Evolutionary conservation across 2,797 vertebrate species (phyloP), one percentile per base, ranked within the genome.

Genomic region (Channa striata): DNA sequence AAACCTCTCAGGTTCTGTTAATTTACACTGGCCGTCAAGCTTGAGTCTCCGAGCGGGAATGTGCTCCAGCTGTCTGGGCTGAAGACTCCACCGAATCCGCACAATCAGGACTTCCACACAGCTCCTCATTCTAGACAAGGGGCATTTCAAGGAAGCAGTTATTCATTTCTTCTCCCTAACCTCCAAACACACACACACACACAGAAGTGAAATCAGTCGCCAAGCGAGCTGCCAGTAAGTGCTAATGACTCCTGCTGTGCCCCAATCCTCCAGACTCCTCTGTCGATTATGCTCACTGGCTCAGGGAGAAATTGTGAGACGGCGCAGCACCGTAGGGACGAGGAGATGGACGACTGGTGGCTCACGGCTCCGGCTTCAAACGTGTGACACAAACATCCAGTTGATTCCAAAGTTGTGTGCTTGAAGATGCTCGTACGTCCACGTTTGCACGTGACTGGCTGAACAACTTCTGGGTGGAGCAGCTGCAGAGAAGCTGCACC

Each of bases 221-320:
- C 44, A 34, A 70, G 63, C 33, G 49, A 68, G 62, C n/a, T 73
- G 74, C 39, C 65, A 72, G 59, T 39, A 43, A 1, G 8, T 21
- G 70, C 68, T 73, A 72, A 78, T 67, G 83, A 70, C 77, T 72
- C 63, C 70, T 69, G 51, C 77, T 63, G 67, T 17, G 16, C 62
- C 65, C 20, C 58, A 68, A 71, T 74, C 76, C 82, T 48, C 72
- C 60, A 75, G 67, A 80, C 49, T 58, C 59, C 61, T 6, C 49
- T n/a, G 70, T 57, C 49, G 1, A 77, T 69, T 70, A 59, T 8
- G 6, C 59, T 44, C 46, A n/a, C 47, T 51, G 56, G 37, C 48
- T 70, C 21, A 17, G 63, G 33, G 16, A 40, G 30, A 37, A 17
- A 65, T 19, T 17, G 37, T 13, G 11, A 37, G 4, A 25, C 1